These are phyloP conservation scores for Pampus argenteus DNA, from an alignment of 2,797 vertebrate species.

Conservation along the genomic window DNA sequence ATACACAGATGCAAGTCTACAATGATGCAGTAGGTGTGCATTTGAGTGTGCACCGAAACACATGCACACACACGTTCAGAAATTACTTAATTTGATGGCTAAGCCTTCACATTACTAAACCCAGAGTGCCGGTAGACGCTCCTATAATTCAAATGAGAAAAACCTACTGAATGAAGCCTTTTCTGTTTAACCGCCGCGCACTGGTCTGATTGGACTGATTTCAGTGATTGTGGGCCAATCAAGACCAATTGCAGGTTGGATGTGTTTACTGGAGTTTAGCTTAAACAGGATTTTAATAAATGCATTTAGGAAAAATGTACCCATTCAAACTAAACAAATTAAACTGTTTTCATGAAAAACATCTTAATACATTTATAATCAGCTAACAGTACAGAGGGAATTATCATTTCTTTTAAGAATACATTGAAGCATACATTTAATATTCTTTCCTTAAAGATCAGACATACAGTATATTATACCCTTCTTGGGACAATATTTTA, in stretches of 20 bases:
- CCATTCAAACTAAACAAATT: slow-evolving; percentile 22
- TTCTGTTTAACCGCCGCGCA: slow-evolving; percentile 8
- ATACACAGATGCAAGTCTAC: slow-evolving; percentile 26
- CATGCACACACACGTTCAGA: background rate
- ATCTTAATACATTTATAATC: background rate
- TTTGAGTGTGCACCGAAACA: background rate
- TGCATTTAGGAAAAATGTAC: slow-evolving; percentile 10
- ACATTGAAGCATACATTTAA: too few relatives aligned
- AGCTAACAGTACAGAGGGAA: background rate
- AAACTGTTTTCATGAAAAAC: background rate
- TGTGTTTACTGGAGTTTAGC: slow-evolving; percentile 25
- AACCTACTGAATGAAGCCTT: slow-evolving; percentile 37
- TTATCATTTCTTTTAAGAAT: background rate
- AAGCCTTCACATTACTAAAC: slow-evolving; percentile 19
- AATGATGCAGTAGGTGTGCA: background rate
- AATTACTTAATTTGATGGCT: slow-evolving; percentile 27
- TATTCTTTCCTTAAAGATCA: background rate
- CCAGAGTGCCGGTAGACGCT: slow-evolving; percentile 13
- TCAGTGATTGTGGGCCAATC: slow-evolving; percentile 49
- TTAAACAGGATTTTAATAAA: slow-evolving; percentile 25
- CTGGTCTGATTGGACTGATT: slow-evolving; percentile 48
- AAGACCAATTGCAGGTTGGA: slow-evolving; percentile 26
- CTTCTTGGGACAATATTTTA: too few relatives aligned
- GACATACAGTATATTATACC: too few relatives aligned
- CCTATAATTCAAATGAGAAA: slow-evolving; percentile 40